Evolutionary conservation across 1,140 invertebrate species (phyloP).

Genomic region (Sitophilus oryzae): DNA sequence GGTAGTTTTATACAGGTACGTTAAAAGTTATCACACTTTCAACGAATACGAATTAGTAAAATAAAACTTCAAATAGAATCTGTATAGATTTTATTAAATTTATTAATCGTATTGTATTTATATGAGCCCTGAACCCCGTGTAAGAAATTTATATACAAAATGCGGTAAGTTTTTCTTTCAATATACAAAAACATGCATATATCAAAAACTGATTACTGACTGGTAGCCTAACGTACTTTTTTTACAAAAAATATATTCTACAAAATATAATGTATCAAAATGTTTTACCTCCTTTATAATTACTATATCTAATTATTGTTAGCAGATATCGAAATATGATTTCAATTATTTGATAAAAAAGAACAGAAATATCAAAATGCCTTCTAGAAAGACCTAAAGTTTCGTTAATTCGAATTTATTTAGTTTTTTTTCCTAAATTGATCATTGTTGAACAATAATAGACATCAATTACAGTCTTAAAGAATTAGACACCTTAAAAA

Average conservation of each 20-base stretch:
- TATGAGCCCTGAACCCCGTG: constrained; percentile 31
- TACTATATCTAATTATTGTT: constrained; percentile 26
- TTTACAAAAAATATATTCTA: constrained; percentile 35
- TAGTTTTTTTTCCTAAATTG: neutral
- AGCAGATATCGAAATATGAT: constrained; percentile 18
- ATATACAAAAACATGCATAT: constrained; percentile 34
- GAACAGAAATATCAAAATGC: neutral
- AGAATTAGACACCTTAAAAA: no score
- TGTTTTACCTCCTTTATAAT: constrained; percentile 19
- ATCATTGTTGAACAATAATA: neutral
- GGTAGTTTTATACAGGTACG: no score
- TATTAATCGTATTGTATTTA: constrained; percentile 28
- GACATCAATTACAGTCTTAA: neutral
- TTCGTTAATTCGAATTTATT: neutral
- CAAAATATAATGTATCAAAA: constrained; percentile 33
- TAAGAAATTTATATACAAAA: constrained; percentile 28
- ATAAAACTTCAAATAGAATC: no score
- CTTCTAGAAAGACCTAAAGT: constrained; percentile 4
- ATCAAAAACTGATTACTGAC: constrained; percentile 28
- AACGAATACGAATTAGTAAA: no score
- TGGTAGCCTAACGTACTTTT: constrained; percentile 28
- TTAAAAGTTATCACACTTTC: no score
- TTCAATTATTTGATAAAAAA: no score
- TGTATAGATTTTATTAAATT: constrained; percentile 31
- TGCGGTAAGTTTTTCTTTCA: constrained; percentile 24